A percentile compares a stretch with the other conserved stretches of the same genome.
phyloP scores from a whole-genome alignment of 2,797 vertebrate species.

The Pyrocephalus nanus region DNA sequence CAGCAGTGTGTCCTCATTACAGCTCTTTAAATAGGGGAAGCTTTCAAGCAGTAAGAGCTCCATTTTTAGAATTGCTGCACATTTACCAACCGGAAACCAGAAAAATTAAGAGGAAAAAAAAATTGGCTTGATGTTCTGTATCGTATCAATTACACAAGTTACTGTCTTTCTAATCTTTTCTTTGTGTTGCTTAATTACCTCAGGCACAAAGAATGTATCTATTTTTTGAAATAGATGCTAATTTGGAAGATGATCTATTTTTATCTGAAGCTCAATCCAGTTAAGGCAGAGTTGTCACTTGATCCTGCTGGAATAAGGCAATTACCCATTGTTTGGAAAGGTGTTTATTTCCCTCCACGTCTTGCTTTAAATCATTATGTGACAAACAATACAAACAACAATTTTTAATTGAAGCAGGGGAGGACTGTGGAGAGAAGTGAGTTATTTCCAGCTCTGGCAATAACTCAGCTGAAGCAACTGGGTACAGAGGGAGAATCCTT shows the following conservation, averaged over 20 bases:
- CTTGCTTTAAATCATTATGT: neutral
- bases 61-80: neutral
- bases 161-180: neutral
- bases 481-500: neutral
- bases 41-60: neutral
- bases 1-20: neutral
- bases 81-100: neutral
- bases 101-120: neutral
- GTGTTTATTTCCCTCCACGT: neutral
- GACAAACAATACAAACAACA: neutral
- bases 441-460: neutral
- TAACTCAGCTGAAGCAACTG: neutral
- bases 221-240: neutral
- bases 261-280: neutral
- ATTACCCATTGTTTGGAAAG: neutral
- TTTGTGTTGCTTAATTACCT: neutral
- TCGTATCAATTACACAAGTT: neutral
- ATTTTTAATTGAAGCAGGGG: neutral
- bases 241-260: neutral
- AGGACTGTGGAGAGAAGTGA: neutral
- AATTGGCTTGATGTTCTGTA: neutral
- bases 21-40: neutral
- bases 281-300: neutral
- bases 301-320: neutral
- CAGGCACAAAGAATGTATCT: neutral